These are phyloP conservation scores for Orthonyx spaldingii DNA, from an alignment of 2,113 vertebrate genomes.

Conservation along the genomic window DNA sequence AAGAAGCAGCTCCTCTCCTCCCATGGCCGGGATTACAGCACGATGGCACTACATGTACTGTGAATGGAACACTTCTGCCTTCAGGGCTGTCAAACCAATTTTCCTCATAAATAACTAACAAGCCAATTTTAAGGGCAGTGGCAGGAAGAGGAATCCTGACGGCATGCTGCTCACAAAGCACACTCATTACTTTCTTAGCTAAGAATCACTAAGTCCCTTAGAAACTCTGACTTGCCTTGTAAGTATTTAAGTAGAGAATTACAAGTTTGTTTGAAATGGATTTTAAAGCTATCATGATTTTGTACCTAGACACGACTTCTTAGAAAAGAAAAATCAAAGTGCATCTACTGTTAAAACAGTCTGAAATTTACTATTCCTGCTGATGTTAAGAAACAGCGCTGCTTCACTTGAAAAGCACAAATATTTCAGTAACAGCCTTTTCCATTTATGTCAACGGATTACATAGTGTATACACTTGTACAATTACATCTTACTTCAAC, in stretches of 20 bases:
- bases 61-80: neutral
- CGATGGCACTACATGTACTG: neutral
- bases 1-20: neutral
- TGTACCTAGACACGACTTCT: neutral
- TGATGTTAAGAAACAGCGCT: neutral
- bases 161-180: neutral
- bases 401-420: neutral
- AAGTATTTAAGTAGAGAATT: neutral
- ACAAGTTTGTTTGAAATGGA: neutral
- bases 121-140: neutral
- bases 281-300: neutral
- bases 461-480: neutral
- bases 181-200: neutral
- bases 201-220: neutral
- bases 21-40: neutral
- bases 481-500: neutral
- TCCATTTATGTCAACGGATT: neutral
- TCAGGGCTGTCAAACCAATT: neutral
- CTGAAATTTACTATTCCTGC: neutral
- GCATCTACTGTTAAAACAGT: neutral
- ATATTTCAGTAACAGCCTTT: neutral
- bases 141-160: neutral
- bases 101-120: neutral
- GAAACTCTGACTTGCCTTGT: neutral
- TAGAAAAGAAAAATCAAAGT: neutral